These are phyloP conservation scores for Nomada goodeniana DNA, from an alignment of 2,888 invertebrate species.

Conservation along the genomic window DNA sequence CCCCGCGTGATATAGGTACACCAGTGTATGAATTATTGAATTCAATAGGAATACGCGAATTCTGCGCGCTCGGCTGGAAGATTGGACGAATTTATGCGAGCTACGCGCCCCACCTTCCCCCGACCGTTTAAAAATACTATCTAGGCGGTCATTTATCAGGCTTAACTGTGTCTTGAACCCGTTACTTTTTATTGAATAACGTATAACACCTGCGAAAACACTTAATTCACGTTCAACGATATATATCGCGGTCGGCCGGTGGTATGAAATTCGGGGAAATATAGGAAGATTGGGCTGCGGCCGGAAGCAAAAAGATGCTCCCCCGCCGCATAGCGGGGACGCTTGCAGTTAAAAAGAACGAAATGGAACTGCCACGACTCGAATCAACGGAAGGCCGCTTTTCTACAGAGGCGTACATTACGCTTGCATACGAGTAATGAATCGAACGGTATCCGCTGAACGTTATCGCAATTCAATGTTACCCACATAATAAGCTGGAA, in stretches of 20 bases:
- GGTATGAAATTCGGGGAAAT: slow-evolving; percentile 56
- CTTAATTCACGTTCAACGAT: slow-evolving; percentile 58
- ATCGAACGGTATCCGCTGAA: no score
- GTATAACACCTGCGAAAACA: slow-evolving; percentile 68
- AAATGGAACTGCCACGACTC: not conserved
- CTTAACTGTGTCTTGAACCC: slow-evolving; percentile 63
- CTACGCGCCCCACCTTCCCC: slow-evolving; percentile 26
- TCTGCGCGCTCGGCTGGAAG: slow-evolving; percentile 52
- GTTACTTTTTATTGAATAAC: slow-evolving; percentile 66
- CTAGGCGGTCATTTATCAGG: slow-evolving; percentile 62
- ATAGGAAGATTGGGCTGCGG: slow-evolving; percentile 35
- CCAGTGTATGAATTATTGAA: slow-evolving; percentile 57
- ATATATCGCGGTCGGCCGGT: slow-evolving; percentile 42
- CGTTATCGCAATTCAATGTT: not conserved
- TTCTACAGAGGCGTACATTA: not conserved
- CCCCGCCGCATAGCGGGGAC: not conserved
- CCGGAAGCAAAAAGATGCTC: slow-evolving; percentile 10
- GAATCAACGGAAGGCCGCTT: not conserved
- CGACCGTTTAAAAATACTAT: slow-evolving; percentile 64
- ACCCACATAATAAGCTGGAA: no score
- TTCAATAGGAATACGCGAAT: slow-evolving; percentile 60
- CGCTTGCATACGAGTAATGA: not conserved
- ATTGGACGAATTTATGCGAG: slow-evolving; percentile 65
- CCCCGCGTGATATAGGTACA: slow-evolving; percentile 31
- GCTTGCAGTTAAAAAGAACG: slow-evolving; percentile 6